Percentiles rank a stretch among this genome's conserved stretches.
Conservation (phyloP, 2,888 invertebrate species). For the Ophioninae sp. region DNA sequence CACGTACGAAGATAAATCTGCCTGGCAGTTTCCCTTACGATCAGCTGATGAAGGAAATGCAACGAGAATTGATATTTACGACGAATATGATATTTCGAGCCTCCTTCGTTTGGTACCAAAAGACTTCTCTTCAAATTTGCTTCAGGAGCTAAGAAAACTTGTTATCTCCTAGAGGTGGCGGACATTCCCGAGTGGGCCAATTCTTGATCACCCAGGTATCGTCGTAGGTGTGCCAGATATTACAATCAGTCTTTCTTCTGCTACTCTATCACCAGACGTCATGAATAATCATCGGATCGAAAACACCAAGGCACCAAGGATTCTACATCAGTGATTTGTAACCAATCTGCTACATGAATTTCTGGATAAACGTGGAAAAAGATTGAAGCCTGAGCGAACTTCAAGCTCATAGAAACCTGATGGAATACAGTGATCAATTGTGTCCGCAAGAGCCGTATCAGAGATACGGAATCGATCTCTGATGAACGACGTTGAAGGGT, state of each 20-base stretch:
- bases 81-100: background rate
- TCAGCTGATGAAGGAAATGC: background rate
- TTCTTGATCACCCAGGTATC: slow-evolving; percentile 31
- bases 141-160: background rate
- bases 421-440: background rate
- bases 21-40: background rate
- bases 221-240: slow-evolving; percentile 71
- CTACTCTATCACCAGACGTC: slow-evolving; percentile 62
- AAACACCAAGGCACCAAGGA: slow-evolving; percentile 55
- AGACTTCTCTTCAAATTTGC: background rate
- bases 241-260: slow-evolving; percentile 72
- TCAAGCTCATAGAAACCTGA: slow-evolving; percentile 5
- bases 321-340: no score
- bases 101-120: background rate
- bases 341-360: no score
- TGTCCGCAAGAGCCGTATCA: background rate
- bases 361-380: no score
- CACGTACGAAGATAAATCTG: slow-evolving; percentile 8
- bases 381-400: background rate
- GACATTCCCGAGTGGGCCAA: background rate
- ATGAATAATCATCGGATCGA: slow-evolving; percentile 68
- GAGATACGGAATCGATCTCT: slow-evolving; percentile 5
- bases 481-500: slow-evolving; percentile 18
- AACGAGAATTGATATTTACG: background rate
- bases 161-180: background rate